Percentiles rank a stretch among this genome's conserved stretches.
These are phyloP conservation scores for Protomyctophum bolini DNA, from an alignment of 2,113 vertebrate species.

Conservation along the genomic window DNA sequence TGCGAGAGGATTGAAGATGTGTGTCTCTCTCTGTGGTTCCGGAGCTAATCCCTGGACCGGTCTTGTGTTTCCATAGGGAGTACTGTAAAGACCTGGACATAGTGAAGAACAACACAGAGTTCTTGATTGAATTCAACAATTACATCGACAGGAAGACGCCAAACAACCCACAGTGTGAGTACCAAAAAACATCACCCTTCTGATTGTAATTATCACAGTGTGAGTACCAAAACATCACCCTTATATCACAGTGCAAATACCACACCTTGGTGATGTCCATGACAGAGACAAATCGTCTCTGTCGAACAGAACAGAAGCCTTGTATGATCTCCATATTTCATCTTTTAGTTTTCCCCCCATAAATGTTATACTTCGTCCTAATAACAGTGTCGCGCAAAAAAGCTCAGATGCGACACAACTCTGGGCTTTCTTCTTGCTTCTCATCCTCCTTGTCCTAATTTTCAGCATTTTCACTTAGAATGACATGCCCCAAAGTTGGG, in stretches of 20 bases:
- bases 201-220: slow-evolving; percentile 16
- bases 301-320: no score
- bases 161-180: slow-evolving; percentile 89
- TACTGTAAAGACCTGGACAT: slow-evolving; percentile 90
- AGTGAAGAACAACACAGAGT: slow-evolving; percentile 90
- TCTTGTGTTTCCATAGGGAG: slow-evolving; percentile 77
- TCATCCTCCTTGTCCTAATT: no score
- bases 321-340: no score
- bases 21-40: no score
- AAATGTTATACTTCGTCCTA: background rate
- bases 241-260: slow-evolving; percentile 16
- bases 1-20: no score
- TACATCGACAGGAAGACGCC: slow-evolving; percentile 91
- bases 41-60: background rate
- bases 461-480: no score
- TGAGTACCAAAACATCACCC: slow-evolving; percentile 76
- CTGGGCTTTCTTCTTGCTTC: no score
- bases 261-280: background rate
- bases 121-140: slow-evolving; percentile 90
- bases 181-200: background rate
- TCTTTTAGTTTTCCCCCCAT: background rate
- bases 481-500: no score
- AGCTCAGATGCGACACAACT: no score
- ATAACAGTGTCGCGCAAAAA: no score
- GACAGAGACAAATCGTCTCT: background rate